These are phyloP conservation scores for Ictalurus punctatus DNA, from an alignment of 2,113 vertebrate species.

Conservation along the genomic window DNA sequence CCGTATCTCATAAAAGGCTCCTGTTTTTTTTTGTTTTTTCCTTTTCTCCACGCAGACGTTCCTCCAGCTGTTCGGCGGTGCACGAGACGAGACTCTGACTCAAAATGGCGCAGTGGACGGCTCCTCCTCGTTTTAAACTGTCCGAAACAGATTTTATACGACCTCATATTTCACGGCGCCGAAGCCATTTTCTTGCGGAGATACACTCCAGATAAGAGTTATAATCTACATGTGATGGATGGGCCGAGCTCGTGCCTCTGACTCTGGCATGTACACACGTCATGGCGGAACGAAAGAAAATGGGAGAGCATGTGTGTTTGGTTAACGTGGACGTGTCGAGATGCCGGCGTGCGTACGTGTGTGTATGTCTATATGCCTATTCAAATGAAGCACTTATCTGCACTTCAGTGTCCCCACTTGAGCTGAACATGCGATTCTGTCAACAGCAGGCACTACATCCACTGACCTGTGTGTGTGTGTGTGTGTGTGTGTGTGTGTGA, in stretches of 20 bases:
- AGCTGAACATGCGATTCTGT: conserved; percentile 69
- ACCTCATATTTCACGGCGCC: conserved; percentile 72
- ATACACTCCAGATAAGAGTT: conserved; percentile 73
- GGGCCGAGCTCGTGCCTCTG: conserved; percentile 62
- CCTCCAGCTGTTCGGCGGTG: conserved; percentile 45
- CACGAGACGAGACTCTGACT: conserved; percentile 46
- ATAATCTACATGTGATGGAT: conserved; percentile 73
- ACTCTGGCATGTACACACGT: conserved; percentile 68
- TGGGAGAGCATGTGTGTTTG: conserved; percentile 71
- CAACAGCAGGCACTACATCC: conserved; percentile 46
- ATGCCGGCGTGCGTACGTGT: conserved; percentile 51
- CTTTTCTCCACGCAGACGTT: conserved; percentile 36
- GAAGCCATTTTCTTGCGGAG: conserved; percentile 67
- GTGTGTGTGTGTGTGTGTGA: background rate
- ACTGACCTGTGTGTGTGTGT: background rate
- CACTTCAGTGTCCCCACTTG: conserved; percentile 68
- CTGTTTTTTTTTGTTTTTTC: background rate
- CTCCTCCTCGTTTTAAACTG: conserved; percentile 63
- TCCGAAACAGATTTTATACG: conserved; percentile 66
- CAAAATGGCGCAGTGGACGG: conserved; percentile 56
- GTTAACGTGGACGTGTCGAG: conserved; percentile 76
- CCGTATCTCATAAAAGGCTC: conserved; percentile 32
- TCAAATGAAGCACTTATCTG: conserved; percentile 76
- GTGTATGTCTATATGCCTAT: conserved; percentile 66
- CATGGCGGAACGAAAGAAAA: conserved; percentile 64